These are phyloP conservation scores for Allacma fusca DNA, from an alignment of 2,888 invertebrate genomes.

Conservation along the genomic window DNA sequence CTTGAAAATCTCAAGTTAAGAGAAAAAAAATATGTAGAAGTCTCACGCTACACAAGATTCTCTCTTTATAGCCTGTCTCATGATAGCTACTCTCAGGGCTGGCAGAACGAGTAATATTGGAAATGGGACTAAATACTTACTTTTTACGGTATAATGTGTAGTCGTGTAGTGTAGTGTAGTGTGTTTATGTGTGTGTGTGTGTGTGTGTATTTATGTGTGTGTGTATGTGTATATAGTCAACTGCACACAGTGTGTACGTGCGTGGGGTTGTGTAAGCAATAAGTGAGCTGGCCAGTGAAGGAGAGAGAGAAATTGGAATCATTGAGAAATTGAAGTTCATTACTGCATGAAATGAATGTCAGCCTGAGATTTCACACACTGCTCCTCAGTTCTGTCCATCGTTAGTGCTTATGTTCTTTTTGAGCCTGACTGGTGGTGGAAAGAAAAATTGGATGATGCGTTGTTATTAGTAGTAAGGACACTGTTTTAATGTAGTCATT, in stretches of 20 bases:
- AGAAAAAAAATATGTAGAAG: background rate
- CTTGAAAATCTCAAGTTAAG: slow-evolving; percentile 31
- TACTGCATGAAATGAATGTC: slow-evolving; percentile 27
- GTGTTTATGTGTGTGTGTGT: no score
- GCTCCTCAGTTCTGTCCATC: background rate
- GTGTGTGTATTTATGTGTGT: no score
- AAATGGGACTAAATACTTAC: slow-evolving; percentile 3
- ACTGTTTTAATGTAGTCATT: slow-evolving; percentile 36
- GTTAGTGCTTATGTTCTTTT: background rate
- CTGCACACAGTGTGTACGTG: no score
- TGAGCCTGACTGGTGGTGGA: no score
- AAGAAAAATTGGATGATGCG: slow-evolving; percentile 29
- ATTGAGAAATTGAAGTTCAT: slow-evolving; percentile 31
- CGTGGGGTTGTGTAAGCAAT: no score
- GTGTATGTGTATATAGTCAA: no score
- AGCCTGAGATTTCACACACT: slow-evolving; percentile 10
- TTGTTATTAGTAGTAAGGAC: slow-evolving; percentile 29
- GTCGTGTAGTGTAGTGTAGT: no score
- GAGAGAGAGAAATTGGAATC: slow-evolving; percentile 10
- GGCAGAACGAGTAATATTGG: background rate
- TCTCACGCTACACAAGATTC: slow-evolving; percentile 7
- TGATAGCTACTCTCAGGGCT: background rate
- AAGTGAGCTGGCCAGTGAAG: background rate
- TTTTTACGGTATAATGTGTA: slow-evolving; percentile 1
- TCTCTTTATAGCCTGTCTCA: slow-evolving; percentile 1